Evolutionary conservation across 2,113 vertebrate species (phyloP), one percentile per base, ranked within the genome.

Genomic region (Dicentrarchus labrax): DNA sequence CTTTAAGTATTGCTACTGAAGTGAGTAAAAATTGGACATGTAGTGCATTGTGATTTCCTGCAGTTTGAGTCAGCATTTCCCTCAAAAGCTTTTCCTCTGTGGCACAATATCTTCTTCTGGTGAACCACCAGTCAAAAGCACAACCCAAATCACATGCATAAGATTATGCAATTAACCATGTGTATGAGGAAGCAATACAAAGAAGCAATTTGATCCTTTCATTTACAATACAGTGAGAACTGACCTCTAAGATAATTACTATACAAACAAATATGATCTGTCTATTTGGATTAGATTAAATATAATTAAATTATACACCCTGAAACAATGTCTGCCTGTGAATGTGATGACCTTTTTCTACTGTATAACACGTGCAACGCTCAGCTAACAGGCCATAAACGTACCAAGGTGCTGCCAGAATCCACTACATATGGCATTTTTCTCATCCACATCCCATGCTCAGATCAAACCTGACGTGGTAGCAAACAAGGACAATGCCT

Each of bases 381-480:
- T 56, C 4, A 47, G 30, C 15, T 8, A 11, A 59, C 54, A 71
- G 38, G 1, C 12, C 53, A 76, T 75, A 74, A 77, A 71, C 17
- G 48, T 61, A 50, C 70, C 19, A 59, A 53, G 5, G 12, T 30
- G 41, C 7, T 19, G n/a, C 17, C 36, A 19, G 16, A 59, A 15
- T 36, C 47, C 2, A 39, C 15, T 9, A 9, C 89, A 88, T 24
- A 36, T 87, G 89, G 38, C 1, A 4, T 30, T 56, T 60, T 90
- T 92, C 90, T 82, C 89, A 90, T 71, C 76, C 47, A 60, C 59
- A 61, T 48, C 60, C 15, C 6, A 9, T 59, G 0, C 47, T 82
- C 15, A 50, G 22, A 60, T 80, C 24, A 66, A 10, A 74, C 2
- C 8, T 45, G 19, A n/a, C 6, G 3, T 47, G 43, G 7, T 10